Conservation (phyloP, 2,888 invertebrate genomes). For the Aphidius colemani region DNA sequence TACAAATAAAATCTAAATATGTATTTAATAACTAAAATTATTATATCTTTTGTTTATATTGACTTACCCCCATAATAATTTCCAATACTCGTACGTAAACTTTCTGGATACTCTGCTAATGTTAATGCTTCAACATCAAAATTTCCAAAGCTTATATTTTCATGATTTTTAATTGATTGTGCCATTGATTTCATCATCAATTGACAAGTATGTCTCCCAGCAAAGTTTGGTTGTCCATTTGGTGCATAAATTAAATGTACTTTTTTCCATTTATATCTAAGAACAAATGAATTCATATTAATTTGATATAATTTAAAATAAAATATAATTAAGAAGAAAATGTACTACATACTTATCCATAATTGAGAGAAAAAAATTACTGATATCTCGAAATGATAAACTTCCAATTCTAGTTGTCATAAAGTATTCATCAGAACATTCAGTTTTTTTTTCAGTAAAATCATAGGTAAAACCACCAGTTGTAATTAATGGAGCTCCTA, state of each 20-base stretch:
- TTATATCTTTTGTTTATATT: too few relatives aligned
- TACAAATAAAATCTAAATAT: neutral
- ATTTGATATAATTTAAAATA: neutral
- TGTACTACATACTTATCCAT: constrained; percentile 66
- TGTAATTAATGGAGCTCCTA: constrained; percentile 76
- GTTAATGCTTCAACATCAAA: constrained; percentile 65
- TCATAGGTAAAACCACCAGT: constrained; percentile 82
- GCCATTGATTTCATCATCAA: constrained; percentile 77
- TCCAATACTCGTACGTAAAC: constrained; percentile 62
- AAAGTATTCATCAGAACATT: constrained; percentile 76
- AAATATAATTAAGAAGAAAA: neutral
- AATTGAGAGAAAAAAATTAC: constrained; percentile 72
- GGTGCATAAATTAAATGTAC: constrained; percentile 78
- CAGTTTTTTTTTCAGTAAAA: constrained; percentile 73
- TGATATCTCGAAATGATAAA: constrained; percentile 74
- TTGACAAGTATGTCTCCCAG: constrained; percentile 76
- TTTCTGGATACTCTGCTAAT: constrained; percentile 47
- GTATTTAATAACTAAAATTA: neutral
- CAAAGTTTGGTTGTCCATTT: constrained; percentile 69
- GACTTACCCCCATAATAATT: constrained; percentile 66
- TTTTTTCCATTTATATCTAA: constrained; percentile 75
- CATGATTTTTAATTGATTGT: constrained; percentile 62
- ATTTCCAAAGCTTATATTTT: constrained; percentile 61
- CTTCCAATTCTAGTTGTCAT: constrained; percentile 77
- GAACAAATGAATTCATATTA: constrained; percentile 2